Evolutionary conservation across 2,113 vertebrate genomes (phyloP), one percentile per base, ranked within the genome.

Genomic region (Cryptotis parvus): DNA sequence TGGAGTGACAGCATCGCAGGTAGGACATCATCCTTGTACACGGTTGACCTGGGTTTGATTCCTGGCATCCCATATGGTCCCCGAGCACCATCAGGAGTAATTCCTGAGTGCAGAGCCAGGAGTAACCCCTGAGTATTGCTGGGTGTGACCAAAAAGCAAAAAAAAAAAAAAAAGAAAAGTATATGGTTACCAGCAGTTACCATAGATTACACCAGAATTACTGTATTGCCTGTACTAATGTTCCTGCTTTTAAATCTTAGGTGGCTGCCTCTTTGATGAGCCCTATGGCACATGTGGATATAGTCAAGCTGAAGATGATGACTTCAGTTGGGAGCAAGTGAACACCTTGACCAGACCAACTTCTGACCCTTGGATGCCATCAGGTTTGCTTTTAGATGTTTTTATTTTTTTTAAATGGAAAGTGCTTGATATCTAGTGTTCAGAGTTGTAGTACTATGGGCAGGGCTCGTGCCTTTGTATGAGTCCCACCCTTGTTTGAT

Each of bases 251-350:
- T 95, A 95, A 52, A 86, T 92, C 96, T 85, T 97, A 99, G 99
- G 99, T 69, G 99, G 99, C 89, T 99, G 99, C 96, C 98, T 98
- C 94, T 99, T 99, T 26, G 99, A 99, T 95, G 99, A 98, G 91
- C 98, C 99, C 0, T 98, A 99, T 43, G 97, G 97, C 76, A 97
- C 98, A 0, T 99, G 99, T 94, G 99, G 99, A 26, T 99, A 99
- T 52, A 99, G 98, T 93, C 99, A 99, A 96, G 98, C 98, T 29
- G 98, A 98, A 76, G 98, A 99, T 0, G 99, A 99, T 86, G 99
- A 99, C 97, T 98, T 99, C 92, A 98, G 99, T 76, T 99, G 99
- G 99, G 99, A 99, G 83, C 99, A 99, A 95, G 97, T 98, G 96
- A 99, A 98, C 72, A 97, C 98, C 5, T 97, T 98, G 2, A 88